Base-by-base conservation (phyloP, 2,113 vertebrate genomes). In the Hippocampus guttulatus region DNA sequence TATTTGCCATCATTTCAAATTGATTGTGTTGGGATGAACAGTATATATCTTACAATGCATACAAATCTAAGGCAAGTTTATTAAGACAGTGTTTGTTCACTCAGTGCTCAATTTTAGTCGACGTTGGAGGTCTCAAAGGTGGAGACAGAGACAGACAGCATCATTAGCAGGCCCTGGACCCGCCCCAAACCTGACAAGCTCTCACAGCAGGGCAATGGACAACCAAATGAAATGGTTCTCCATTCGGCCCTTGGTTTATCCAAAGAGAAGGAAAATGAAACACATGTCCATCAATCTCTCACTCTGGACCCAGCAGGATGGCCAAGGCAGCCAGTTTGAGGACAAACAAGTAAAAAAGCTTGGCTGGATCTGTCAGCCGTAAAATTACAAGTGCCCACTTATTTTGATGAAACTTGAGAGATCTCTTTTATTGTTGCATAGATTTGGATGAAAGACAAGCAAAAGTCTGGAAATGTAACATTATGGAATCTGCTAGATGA, bases 111-210 rank as follows among this genome's bases (percentile, higher is more conserved):
- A 80, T 81, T 81, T 75, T 74, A 79, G 72, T 71, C 70, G 47
- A 23, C 64, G 61, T 64, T 51, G 43, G 49, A 65, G 47, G 67
- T 80, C 62, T 78, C 30, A 71, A 73, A 71, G 70, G 81, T 71
- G 81, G 81, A 47, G 82, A 85, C 79, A 71, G 74, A 85, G 80
- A 85, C 83, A 81, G 83, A 87, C 80, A 83, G 83, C 72, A 80
- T 74, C 81, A 88, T 88, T 88, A 88, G 70, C 68, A 75, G 68
- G 71, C 76, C 66, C 64, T 74, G 81, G 83, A 87, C 74, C 71
- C 77, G 79, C 58, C 78, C 78, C 79, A 70, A 33, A 75, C 74
- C 79, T 84, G 82, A 87, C 81, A 85, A 73, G 75, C 80, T 72
- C 80, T 85, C 80, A 79, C 73, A 71, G 77, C 74, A 79, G 77